A percentile compares a stretch with the other conserved stretches of the same genome.
These are phyloP conservation scores for Styela plicata DNA, from an alignment of 23 tunicate species.

Conservation along the genomic window DNA sequence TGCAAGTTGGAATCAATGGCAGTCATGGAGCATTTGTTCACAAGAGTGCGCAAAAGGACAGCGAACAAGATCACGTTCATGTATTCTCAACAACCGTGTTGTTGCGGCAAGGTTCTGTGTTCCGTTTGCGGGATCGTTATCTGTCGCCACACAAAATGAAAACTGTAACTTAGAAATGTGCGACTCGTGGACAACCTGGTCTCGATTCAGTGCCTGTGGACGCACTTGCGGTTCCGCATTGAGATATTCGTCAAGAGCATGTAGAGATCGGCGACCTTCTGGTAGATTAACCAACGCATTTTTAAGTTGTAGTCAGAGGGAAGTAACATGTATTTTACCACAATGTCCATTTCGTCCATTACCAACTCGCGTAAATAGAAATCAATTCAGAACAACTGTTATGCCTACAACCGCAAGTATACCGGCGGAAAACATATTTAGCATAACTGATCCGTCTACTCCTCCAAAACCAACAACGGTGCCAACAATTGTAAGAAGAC, in stretches of 20 bases:
- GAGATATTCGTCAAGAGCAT: background rate
- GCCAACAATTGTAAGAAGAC: background rate
- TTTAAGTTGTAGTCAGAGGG: background rate
- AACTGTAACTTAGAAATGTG: slow-evolving; percentile 10
- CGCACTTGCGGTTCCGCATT: slow-evolving; percentile 9
- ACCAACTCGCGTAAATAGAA: background rate
- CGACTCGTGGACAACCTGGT: slow-evolving; percentile 6
- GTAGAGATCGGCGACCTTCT: background rate
- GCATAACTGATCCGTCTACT: background rate
- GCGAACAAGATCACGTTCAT: slow-evolving; percentile 4
- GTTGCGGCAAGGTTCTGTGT: background rate
- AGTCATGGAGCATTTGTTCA: slow-evolving; percentile 7
- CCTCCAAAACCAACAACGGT: background rate
- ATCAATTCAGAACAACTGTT: background rate
- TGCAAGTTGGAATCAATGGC: slow-evolving; percentile 15
- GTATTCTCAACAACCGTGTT: background rate
- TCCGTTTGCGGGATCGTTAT: background rate
- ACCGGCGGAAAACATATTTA: background rate
- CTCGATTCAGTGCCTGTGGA: background rate
- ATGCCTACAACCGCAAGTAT: background rate
- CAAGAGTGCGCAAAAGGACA: slow-evolving; percentile 4
- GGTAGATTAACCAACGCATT: background rate
- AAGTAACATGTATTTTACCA: background rate
- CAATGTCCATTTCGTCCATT: background rate
- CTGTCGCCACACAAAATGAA: background rate